Evolutionary conservation across 2,888 invertebrate species (phyloP), one percentile per base, ranked within the genome.

Genomic region (Drosophila prostipennis): DNA sequence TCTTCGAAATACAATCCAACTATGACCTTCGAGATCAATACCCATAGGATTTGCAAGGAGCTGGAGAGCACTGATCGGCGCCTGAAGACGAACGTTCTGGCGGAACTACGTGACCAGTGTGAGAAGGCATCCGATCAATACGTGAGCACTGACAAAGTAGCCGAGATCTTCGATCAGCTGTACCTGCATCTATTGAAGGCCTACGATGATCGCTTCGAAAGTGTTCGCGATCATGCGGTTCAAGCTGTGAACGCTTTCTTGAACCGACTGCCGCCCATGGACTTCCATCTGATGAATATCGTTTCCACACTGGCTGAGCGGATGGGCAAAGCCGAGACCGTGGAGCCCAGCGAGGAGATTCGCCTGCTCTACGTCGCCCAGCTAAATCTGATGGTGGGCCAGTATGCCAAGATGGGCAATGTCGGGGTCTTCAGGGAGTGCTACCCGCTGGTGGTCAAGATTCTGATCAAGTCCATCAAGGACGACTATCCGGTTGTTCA

Each of bases 401-500:
- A 94, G 76, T 96, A 96, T 84, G 93, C 93, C 79, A 93, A 93
- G 4, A 93, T 93, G 8, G 93, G 93, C 37, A 93, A 94, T 52
- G 81, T 70, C 1, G 69, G 72, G 2, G 87, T 83, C 4, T 74
- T 91, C 0, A 73, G 80, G 14, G 87, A 90, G 46, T 89, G 84
- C 39, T 91, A 90, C 54, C 75, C 89, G 80, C 96, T 97, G 87
- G 93, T 96, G 43, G 93, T 96, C 0, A 94, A 93, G 76, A 96
- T 98, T 84, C 91, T 98, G 32, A 92, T 93, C 34, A 95, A 95
- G 88, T 95, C 95, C 0, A 93, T 96, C 1, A 92, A 94, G 0
- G 98, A 98, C 92, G 94, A 95, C 29, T 97, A 94, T 92, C 96
- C 97, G 3, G 94, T 95, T 79, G 95, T 98, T 0, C 97, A 96